A percentile compares a stretch with the other conserved stretches of the same genome.
phyloP scores from a whole-genome alignment of 2,113 vertebrate genomes.

The Zingel zingel region DNA sequence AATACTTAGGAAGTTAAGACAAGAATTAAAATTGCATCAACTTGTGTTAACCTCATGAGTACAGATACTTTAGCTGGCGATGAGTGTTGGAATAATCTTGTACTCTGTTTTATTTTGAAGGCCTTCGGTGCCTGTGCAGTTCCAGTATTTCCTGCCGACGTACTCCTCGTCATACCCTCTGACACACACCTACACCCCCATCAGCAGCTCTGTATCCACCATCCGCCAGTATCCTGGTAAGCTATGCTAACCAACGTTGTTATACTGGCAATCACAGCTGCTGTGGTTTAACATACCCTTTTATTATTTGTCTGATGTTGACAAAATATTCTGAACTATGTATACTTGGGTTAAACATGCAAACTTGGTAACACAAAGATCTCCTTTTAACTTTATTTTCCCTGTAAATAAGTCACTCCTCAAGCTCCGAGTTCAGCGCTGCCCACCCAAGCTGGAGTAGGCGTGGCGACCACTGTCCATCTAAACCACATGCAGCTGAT shows the following conservation, averaged over 20 bases:
- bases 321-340: not conserved
- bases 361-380: not conserved
- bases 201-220: slow-evolving; percentile 96
- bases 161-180: slow-evolving; percentile 94
- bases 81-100: slow-evolving; percentile 13
- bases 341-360: not conserved
- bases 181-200: slow-evolving; percentile 96
- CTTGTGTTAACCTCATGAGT: not conserved
- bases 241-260: not conserved
- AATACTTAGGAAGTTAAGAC: not conserved
- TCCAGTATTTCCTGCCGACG: slow-evolving; percentile 95
- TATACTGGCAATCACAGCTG: not conserved
- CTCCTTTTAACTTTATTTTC: not conserved
- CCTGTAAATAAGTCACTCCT: slow-evolving; percentile 88
- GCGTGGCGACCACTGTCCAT: slow-evolving; percentile 95
- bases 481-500: slow-evolving; percentile 98
- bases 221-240: slow-evolving; percentile 97
- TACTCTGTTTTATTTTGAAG: slow-evolving; percentile 70
- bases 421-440: slow-evolving; percentile 94
- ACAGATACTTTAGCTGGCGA: slow-evolving; percentile 15
- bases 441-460: slow-evolving; percentile 91
- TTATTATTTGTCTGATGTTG: not conserved
- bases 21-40: not conserved
- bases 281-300: not conserved
- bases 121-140: slow-evolving; percentile 94